These are phyloP conservation scores for Polyommatus icarus DNA, from an alignment of 2,888 invertebrate species.

Conservation along the genomic window DNA sequence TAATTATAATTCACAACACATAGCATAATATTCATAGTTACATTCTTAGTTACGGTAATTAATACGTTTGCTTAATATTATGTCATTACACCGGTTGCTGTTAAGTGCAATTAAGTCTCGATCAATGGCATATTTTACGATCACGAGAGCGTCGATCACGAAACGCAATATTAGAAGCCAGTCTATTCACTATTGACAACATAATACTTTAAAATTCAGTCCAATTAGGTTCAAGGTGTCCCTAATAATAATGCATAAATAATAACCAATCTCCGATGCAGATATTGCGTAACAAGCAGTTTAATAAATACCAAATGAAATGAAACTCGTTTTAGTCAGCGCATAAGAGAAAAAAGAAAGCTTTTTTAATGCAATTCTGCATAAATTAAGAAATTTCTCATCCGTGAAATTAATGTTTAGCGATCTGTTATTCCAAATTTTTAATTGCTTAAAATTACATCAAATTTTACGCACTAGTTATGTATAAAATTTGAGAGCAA, in stretches of 20 bases:
- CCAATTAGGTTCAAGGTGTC: constrained; percentile 26
- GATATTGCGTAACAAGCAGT: background rate
- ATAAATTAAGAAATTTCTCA: background rate
- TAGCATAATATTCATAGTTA: background rate
- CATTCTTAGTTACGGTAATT: background rate
- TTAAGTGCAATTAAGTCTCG: constrained; percentile 24
- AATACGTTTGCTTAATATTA: constrained; percentile 9
- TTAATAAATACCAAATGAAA: background rate
- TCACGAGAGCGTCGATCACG: constrained; percentile 25
- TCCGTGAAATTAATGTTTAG: background rate
- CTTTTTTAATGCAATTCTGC: background rate
- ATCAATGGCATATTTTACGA: constrained; percentile 22
- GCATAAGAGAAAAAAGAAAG: background rate
- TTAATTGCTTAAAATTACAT: background rate
- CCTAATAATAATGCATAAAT: constrained; percentile 7
- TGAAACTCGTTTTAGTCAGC: background rate
- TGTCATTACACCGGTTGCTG: background rate
- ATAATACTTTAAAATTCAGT: constrained; percentile 24
- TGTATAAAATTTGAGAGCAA: background rate
- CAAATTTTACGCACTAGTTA: background rate
- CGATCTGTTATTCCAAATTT: background rate
- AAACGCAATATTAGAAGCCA: background rate
- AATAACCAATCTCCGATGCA: background rate
- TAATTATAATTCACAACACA: background rate
- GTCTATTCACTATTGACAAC: constrained; percentile 22